Evolutionary conservation across 2,797 vertebrate species (phyloP), one percentile per base, ranked within the genome.

Genomic region (Ataeniobius toweri): DNA sequence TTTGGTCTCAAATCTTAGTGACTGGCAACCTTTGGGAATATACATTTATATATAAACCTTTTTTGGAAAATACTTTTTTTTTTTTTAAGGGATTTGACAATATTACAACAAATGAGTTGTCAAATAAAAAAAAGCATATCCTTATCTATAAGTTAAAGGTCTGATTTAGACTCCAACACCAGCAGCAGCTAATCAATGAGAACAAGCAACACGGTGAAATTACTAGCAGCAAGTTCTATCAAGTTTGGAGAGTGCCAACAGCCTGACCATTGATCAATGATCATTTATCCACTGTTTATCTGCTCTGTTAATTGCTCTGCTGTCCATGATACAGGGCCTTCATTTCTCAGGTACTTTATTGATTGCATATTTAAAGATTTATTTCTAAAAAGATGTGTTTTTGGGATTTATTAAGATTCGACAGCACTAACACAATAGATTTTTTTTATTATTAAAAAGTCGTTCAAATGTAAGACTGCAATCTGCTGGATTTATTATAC

Each of bases 201-300:
- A 79, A 77, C 26, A 59, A 6, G 58, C 22, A 41, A 55, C 70
- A 71, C 20, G 46, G n/a, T 36, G 3, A 28, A 28, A 73, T 14
- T 76, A 61, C 10, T 0, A 55, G n/a, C 61, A 78, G 5, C 39
- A 75, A 59, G 10, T 13, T 65, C 36, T 79, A 80, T 48, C 59
- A 51, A 12, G 50, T 72, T 71, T 83, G 39, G 31, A 78, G 59
- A 68, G 58, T 59, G 26, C 70, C 85, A 63, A 76, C 78, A 81
- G 0, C 31, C 61, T 80, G 71, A 72, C 58, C 26, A 24, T 77
- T 89, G 84, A 90, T 82, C 6, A 28, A 77, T 88, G 85, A 90
- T 84, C 5, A 28, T 26, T 86, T 82, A 89, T 89, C 81, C 78
- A 31, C 51, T 24, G 26, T 69, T 90, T 79, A 88, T 85, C 81